phyloP scores from a whole-genome alignment of 1,140 invertebrate genomes.

The Solenopsis invicta region DNA sequence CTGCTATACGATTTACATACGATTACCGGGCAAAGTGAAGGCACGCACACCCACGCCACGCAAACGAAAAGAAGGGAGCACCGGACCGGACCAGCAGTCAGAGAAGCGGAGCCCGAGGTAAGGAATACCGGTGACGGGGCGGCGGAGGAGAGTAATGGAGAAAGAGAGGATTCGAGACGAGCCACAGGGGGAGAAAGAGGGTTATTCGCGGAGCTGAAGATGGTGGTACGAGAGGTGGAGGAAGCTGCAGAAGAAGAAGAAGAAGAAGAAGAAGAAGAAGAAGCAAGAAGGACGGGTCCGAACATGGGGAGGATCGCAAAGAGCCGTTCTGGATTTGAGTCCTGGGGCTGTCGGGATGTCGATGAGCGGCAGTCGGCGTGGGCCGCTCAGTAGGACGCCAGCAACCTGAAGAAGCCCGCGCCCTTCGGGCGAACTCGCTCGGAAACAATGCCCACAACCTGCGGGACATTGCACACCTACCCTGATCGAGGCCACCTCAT shows the following conservation, averaged over 20 bases:
- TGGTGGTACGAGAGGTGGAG: constrained; percentile 34
- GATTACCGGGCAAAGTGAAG: constrained; percentile 85
- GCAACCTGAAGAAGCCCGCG: constrained; percentile 86
- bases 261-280: constrained; percentile 14
- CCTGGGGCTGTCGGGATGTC: constrained; percentile 83
- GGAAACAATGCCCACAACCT: constrained; percentile 81
- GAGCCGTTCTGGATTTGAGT: constrained; percentile 76
- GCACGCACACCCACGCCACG: constrained; percentile 85
- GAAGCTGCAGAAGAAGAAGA: constrained; percentile 41
- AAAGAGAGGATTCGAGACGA: constrained; percentile 43
- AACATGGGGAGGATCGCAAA: constrained; percentile 69
- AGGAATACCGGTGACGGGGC: constrained; percentile 18
- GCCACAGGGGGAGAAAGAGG: constrained; percentile 46
- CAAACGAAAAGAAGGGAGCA: constrained; percentile 75
- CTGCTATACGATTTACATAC: constrained; percentile 86
- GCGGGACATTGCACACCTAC: constrained; percentile 73
- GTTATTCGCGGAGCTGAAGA: constrained; percentile 24
- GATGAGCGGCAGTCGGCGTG: constrained; percentile 85
- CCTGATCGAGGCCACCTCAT: constrained; percentile 68
- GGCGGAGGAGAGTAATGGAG: constrained; percentile 30
- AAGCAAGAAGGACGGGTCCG: constrained; percentile 44
- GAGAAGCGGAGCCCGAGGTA: constrained; percentile 48
- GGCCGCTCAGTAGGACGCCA: constrained; percentile 85
- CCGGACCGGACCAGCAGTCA: constrained; percentile 66
- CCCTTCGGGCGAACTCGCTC: constrained; percentile 81